phyloP scores from a whole-genome alignment of 2,797 vertebrate genomes.

The Thalassophryne amazonica region DNA sequence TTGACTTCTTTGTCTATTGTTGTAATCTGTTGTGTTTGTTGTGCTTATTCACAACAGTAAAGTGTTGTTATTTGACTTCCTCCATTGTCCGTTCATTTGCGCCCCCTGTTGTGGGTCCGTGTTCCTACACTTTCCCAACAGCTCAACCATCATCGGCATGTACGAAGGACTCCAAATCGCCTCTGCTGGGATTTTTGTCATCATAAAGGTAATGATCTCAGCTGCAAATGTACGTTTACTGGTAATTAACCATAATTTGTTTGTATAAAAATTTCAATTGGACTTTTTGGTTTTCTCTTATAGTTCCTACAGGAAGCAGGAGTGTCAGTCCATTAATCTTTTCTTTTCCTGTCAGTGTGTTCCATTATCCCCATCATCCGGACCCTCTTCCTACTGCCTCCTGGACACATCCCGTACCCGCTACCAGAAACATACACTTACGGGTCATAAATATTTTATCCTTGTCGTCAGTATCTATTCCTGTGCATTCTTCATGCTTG shows the following conservation, averaged over 20 bases:
- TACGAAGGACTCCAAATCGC: constrained; percentile 82
- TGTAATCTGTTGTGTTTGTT: too few species aligned
- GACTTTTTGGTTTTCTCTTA: background rate
- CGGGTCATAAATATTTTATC: constrained; percentile 56
- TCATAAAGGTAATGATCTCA: constrained; percentile 74
- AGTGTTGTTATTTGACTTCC: too few species aligned
- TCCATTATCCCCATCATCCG: constrained; percentile 66
- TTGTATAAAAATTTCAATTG: too few species aligned
- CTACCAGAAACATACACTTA: constrained; percentile 68
- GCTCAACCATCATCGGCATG: constrained; percentile 80
- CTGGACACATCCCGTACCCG: constrained; percentile 70
- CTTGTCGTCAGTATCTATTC: background rate
- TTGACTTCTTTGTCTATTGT: too few species aligned
- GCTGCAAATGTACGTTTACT: too few species aligned
- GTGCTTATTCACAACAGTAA: too few species aligned
- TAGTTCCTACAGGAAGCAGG: constrained; percentile 70
- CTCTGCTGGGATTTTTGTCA: constrained; percentile 78
- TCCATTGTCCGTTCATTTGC: too few species aligned
- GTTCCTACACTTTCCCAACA: too few species aligned
- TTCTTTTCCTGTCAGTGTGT: constrained; percentile 72
- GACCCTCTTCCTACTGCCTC: constrained; percentile 76
- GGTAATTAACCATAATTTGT: too few species aligned
- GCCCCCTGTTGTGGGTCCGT: too few species aligned
- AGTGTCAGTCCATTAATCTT: constrained; percentile 61
- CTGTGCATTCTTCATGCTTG: too few species aligned